A percentile compares a stretch with the other conserved stretches of the same genome.
Conservation (phyloP, 2,113 vertebrate genomes). For the Chauna torquata region DNA sequence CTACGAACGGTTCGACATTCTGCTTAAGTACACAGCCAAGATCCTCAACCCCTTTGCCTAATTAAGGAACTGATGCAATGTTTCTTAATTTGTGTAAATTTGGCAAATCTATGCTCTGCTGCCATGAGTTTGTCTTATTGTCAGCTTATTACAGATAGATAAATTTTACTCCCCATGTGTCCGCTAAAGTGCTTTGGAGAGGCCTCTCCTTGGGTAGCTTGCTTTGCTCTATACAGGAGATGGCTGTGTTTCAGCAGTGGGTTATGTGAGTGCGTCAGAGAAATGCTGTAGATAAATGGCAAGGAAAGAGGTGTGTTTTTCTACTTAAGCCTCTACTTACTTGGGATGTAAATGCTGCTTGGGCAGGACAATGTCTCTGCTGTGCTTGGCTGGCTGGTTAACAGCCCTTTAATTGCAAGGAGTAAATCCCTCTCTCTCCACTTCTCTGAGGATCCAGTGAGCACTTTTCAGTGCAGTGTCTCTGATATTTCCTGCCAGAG, state of each 20-base stretch:
- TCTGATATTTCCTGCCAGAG: background rate
- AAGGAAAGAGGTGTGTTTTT: background rate
- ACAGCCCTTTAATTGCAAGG: background rate
- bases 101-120: background rate
- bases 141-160: background rate
- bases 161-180: background rate
- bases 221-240: background rate
- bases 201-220: background rate
- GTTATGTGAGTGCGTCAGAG: background rate
- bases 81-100: background rate
- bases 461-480: background rate
- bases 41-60: background rate
- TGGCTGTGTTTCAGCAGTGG: background rate
- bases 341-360: background rate
- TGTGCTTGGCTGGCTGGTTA: background rate
- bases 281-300: background rate
- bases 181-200: background rate
- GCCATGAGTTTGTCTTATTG: background rate
- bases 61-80: background rate
- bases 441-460: background rate
- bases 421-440: background rate
- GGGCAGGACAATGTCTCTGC: background rate
- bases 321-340: background rate
- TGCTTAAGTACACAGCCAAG: conserved; percentile 11
- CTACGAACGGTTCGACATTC: conserved; percentile 2